Evolutionary conservation across 2,888 invertebrate genomes (phyloP).

Genomic region (Tuta absoluta): DNA sequence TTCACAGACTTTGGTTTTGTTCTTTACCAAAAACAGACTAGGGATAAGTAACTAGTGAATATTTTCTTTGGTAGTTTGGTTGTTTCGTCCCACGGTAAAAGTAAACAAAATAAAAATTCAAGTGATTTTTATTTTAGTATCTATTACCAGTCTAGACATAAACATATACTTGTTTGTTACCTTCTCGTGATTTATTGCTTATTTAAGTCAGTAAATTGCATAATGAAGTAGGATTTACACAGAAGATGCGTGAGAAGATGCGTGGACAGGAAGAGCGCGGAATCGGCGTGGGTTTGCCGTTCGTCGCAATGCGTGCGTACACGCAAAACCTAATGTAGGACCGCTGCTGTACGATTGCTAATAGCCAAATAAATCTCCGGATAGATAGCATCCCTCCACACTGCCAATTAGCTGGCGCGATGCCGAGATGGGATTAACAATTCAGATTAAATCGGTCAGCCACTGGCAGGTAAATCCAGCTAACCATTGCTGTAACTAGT

Average conservation of each 20-base stretch:
- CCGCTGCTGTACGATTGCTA: conserved; percentile 40
- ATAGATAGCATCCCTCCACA: conserved; percentile 50
- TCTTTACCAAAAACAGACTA: too few species aligned
- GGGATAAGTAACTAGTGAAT: too few species aligned
- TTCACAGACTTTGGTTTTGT: background rate
- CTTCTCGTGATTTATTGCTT: background rate
- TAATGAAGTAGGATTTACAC: conserved; percentile 9
- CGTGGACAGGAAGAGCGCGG: conserved; percentile 13
- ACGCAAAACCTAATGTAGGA: conserved; percentile 36
- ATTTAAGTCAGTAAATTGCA: background rate
- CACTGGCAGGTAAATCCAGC: conserved; percentile 45
- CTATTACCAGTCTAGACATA: background rate
- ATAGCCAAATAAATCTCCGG: conserved; percentile 62
- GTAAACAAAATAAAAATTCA: too few species aligned
- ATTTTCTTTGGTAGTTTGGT: too few species aligned
- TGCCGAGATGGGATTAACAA: conserved; percentile 67
- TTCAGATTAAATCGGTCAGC: conserved; percentile 67
- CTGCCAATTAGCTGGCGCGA: conserved; percentile 66
- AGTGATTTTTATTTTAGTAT: too few species aligned
- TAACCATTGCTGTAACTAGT: conserved; percentile 44
- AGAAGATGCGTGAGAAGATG: conserved; percentile 4
- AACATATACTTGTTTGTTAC: background rate
- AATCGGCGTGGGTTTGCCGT: conserved; percentile 18
- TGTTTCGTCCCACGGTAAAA: too few species aligned
- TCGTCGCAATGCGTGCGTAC: background rate